Evolutionary conservation across 1,140 invertebrate species (phyloP).

Genomic region (Aphis craccivora): DNA sequence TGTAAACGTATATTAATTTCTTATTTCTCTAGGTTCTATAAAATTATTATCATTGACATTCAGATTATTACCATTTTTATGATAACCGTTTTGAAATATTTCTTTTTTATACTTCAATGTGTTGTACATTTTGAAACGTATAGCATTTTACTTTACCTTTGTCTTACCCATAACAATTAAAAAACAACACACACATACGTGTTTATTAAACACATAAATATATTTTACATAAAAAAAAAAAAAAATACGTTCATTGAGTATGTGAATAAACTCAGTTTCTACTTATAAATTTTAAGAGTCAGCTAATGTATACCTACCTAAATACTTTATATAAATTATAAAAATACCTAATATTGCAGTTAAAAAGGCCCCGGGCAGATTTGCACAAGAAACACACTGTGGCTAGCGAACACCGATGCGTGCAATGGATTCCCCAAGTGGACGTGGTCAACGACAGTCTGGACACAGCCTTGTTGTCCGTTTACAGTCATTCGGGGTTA

Average conservation of each 20-base stretch:
- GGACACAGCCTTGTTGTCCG: conserved; percentile 31
- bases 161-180: too few species aligned
- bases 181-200: too few species aligned
- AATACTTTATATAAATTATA: not conserved
- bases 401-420: conserved; percentile 32
- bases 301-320: not conserved
- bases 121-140: too few species aligned
- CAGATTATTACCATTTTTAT: too few species aligned
- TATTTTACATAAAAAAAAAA: not conserved
- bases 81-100: too few species aligned
- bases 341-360: not conserved
- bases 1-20: too few species aligned
- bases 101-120: too few species aligned
- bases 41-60: too few species aligned
- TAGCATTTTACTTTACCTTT: too few species aligned
- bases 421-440: conserved; percentile 2
- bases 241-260: not conserved
- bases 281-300: not conserved
- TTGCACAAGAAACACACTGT: conserved; percentile 37
- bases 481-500: conserved; percentile 31
- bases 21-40: too few species aligned
- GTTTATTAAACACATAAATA: not conserved
- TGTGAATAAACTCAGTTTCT: not conserved
- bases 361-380: not conserved
- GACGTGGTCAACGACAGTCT: conserved; percentile 22